Evolutionary conservation across 2,888 invertebrate species (phyloP), one percentile per base, ranked within the genome.

Genomic region (Gryllus longicercus): DNA sequence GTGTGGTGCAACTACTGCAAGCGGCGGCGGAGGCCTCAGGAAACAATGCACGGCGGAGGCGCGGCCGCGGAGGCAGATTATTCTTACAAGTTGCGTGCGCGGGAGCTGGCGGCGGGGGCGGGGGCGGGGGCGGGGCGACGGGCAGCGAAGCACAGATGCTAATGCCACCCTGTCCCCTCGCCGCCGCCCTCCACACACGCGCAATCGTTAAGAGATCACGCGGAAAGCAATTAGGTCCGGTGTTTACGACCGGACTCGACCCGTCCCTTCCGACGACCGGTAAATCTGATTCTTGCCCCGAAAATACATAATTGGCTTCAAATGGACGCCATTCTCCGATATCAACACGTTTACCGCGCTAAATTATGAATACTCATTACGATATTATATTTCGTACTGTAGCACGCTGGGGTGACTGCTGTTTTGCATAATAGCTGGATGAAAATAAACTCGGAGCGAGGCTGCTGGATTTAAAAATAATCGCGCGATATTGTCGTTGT

Each of bases 301-400:
- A 38, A 38, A 38, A 38, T 38, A 38, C 38, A 38, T 38, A 38
- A 38, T 38, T 38, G 38, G 38, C 38, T 38, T 38, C 38, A 38
- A 38, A 38, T 5, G 38, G 38, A 38, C 38, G 38, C 63, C 1
- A 63, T 8, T n/a, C 63, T n/a, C 63, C 63, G n/a, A 14, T n/a
- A n/a, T 63, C 63, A 63, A 14, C n/a, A n/a, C 63, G 63, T 14
- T 63, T 18, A 18, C 63, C 14, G n/a, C n/a, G 14, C 63, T 63
- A 63, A 63, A 63, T 63, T 63, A n/a, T 63, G n/a, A 63, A 63
- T 63, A 63, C 63, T 63, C 63, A n/a, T 63, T 63, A n/a, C 63
- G 63, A 63, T 63, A n/a, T n/a, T n/a, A 63, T 18, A 63, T n/a
- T 63, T n/a, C n/a, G 63, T 18, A n/a, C 16, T 63, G 16, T 63